Conservation (phyloP, 2,888 invertebrate species). For the Dasysyrphus albostriatus region DNA sequence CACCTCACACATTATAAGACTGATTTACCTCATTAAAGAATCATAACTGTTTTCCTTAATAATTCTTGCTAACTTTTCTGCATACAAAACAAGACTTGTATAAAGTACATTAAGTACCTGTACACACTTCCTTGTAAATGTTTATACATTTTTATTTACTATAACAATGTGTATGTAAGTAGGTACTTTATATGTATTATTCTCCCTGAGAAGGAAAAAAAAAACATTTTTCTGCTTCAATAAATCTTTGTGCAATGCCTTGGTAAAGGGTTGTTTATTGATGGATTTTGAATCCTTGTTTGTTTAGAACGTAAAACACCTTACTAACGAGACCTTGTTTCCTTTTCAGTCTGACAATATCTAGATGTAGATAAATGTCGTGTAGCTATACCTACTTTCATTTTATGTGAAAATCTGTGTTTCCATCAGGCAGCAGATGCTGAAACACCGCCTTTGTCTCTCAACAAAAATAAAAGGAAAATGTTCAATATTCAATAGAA, state of each 20-base stretch:
- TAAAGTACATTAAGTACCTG: too few species aligned
- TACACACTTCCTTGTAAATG: too few species aligned
- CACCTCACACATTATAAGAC: too few species aligned
- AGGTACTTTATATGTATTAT: too few species aligned
- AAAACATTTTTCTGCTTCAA: not conserved
- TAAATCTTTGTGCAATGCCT: not conserved
- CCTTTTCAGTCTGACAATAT: not conserved
- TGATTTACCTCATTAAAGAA: too few species aligned
- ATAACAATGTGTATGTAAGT: too few species aligned
- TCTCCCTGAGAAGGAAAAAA: too few species aligned
- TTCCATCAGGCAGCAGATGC: not conserved
- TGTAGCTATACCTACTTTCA: not conserved
- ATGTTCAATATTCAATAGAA: not conserved
- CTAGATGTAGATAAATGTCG: conserved; percentile 5
- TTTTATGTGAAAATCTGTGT: conserved; percentile 7
- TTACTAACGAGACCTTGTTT: not conserved
- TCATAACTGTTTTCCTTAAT: too few species aligned
- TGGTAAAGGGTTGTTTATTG: not conserved
- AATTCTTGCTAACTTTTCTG: too few species aligned
- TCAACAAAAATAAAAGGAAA: not conserved
- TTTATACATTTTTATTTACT: too few species aligned
- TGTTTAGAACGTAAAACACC: not conserved
- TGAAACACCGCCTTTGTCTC: not conserved
- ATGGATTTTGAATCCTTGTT: conserved; percentile 1
- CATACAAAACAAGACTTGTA: too few species aligned